Percentiles rank a stretch among this genome's conserved stretches.
These are phyloP conservation scores for Anseranas semipalmata DNA, from an alignment of 2,113 vertebrate genomes.

Conservation along the genomic window DNA sequence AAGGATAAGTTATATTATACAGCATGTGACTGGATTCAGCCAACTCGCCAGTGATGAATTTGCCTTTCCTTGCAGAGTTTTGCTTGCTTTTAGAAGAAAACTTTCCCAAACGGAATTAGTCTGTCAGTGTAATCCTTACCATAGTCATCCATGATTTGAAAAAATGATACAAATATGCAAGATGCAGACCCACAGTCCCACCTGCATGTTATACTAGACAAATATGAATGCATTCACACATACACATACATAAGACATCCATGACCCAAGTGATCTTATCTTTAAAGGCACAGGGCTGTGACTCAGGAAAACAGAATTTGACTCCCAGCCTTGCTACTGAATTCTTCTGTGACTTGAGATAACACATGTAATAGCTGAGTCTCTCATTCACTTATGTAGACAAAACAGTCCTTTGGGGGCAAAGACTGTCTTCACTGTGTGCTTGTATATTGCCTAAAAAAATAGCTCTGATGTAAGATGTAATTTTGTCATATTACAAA, in stretches of 20 bases:
- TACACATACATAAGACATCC: not conserved
- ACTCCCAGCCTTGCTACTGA: not conserved
- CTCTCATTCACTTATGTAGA: not conserved
- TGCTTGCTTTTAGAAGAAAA: slow-evolving; percentile 47
- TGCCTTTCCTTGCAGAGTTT: slow-evolving; percentile 46
- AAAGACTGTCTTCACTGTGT: not conserved
- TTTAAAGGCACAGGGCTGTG: not conserved
- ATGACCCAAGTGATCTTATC: not conserved
- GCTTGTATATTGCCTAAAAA: not conserved
- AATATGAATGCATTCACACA: not conserved
- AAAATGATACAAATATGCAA: not conserved
- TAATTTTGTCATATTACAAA: not conserved
- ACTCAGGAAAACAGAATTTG: not conserved
- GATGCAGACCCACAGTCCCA: not conserved
- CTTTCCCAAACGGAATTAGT: not conserved
- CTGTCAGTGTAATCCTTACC: slow-evolving; percentile 35
- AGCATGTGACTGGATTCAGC: slow-evolving; percentile 64
- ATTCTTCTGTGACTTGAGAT: not conserved
- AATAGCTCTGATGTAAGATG: not conserved
- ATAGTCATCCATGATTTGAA: slow-evolving; percentile 29
- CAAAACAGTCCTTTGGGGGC: not conserved
- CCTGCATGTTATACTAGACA: not conserved
- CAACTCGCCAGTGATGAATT: slow-evolving; percentile 65
- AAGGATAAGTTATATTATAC: slow-evolving; percentile 65
- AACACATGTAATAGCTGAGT: not conserved